Evolutionary conservation across 2,888 invertebrate species (phyloP), one percentile per base, ranked within the genome.

Genomic region (Cheilosia pagana): DNA sequence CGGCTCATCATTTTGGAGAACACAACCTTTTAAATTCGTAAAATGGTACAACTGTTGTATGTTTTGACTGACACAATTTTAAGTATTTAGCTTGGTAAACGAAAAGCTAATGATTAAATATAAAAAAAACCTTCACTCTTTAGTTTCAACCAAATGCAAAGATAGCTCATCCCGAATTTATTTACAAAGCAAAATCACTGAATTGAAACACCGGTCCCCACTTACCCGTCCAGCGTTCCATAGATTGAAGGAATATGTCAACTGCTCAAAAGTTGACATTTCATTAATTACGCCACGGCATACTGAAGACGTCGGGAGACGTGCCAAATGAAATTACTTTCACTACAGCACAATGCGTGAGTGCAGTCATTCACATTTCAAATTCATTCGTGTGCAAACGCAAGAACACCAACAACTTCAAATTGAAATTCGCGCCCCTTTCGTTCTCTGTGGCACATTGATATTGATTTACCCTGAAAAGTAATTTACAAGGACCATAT

Each of bases 391-490:
- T 63, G 72, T 63, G 60, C 59, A 67, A 70, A 75, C 16, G 21
- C 45, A 60, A 39, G 77, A 72, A 65, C 63, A 70, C 67, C 81
- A 76, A 59, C 70, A 81, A 52, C 57, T 45, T 59, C 21, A 71
- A 35, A 71, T 19, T 45, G 75, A 67, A 71, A 71, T 19, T 16
- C 55, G 3, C 12, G 16, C 50, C 57, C 53, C 31, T 41, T 50
- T 74, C 23, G 35, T 48, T 65, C 31, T 14, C 19, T 14, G 35
- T 50, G 41, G 52, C n/a, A 45, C 41, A 63, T 52, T 70, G 21
- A 74, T 79, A 75, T 85, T 85, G 81, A 85, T 85, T 85, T 67
- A 85, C 71, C 35, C 50, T 55, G 67, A 53, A 45, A 81, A 67
- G 53, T 67, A 85, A 81, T 81, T 85, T 76, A 63, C 81, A 60